Evolutionary conservation across 2,797 vertebrate genomes (phyloP).

Genomic region (Prionace glauca): DNA sequence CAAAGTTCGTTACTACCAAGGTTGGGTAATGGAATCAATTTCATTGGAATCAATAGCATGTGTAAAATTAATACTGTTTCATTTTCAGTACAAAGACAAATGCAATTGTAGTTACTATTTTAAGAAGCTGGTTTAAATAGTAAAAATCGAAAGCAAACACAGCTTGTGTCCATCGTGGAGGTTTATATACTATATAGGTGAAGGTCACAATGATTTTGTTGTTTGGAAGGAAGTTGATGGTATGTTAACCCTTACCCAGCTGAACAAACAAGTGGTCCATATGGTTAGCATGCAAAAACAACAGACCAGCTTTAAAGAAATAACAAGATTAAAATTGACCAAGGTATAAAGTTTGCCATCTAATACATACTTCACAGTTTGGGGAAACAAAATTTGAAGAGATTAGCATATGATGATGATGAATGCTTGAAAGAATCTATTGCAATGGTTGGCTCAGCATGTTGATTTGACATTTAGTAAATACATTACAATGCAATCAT

Average conservation of each 20-base stretch:
- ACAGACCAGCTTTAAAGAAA: not conserved
- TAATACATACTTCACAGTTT: not conserved
- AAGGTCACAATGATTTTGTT: constrained; percentile 6
- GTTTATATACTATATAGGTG: not conserved
- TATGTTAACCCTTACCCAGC: constrained; percentile 21
- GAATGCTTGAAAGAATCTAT: not conserved
- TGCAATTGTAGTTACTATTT: not conserved
- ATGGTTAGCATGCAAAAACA: not conserved
- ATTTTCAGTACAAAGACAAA: not conserved
- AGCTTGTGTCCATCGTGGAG: not conserved
- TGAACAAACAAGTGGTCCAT: not conserved
- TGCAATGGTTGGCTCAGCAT: not conserved
- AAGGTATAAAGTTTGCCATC: not conserved
- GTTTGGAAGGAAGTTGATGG: not conserved
- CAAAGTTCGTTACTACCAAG: not conserved
- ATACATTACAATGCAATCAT: not conserved
- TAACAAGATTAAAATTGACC: not conserved
- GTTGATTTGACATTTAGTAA: not conserved
- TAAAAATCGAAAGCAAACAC: not conserved
- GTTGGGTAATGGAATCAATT: not conserved
- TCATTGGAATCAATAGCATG: not conserved
- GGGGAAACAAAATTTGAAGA: not conserved
- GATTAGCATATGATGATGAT: not conserved
- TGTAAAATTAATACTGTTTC: not conserved
- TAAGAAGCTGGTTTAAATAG: not conserved